Conservation (phyloP, 2,888 invertebrate genomes). For the Xylophagus ater region DNA sequence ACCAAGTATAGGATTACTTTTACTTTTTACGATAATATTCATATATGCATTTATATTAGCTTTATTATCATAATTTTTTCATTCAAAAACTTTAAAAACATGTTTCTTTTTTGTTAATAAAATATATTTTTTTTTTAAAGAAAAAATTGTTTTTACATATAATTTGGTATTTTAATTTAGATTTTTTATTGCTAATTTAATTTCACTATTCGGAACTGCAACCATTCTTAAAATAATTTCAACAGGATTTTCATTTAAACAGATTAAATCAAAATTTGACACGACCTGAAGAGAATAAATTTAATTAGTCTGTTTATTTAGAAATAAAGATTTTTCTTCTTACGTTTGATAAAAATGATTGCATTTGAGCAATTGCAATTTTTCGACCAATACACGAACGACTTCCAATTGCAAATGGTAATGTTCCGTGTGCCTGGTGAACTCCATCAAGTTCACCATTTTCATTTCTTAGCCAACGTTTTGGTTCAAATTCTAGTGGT, state of each 20-base stretch:
- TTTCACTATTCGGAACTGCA: constrained; percentile 41
- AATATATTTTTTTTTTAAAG: background rate
- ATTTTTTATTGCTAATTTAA: constrained; percentile 12
- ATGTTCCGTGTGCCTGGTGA: constrained; percentile 52
- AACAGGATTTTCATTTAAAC: constrained; percentile 42
- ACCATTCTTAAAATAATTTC: constrained; percentile 49
- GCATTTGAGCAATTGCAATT: constrained; percentile 66
- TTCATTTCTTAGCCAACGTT: constrained; percentile 57
- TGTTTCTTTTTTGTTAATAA: constrained; percentile 6
- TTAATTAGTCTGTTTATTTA: background rate
- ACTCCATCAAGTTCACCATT: constrained; percentile 38
- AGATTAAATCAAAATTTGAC: constrained; percentile 42
- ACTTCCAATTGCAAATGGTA: constrained; percentile 75
- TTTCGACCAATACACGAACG: constrained; percentile 75
- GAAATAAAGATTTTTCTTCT: constrained; percentile 13
- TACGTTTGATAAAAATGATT: constrained; percentile 55
- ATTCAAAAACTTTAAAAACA: constrained; percentile 4
- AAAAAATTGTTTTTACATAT: background rate
- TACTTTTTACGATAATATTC: constrained; percentile 23
- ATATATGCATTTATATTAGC: constrained; percentile 29
- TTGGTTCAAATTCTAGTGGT: constrained; percentile 58
- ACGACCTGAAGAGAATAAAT: constrained; percentile 33
- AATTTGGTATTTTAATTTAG: background rate
- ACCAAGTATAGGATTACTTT: constrained; percentile 26
- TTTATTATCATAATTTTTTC: constrained; percentile 26